Evolutionary conservation across 1,140 invertebrate genomes (phyloP).

Genomic region (Drosophila repletoides): DNA sequence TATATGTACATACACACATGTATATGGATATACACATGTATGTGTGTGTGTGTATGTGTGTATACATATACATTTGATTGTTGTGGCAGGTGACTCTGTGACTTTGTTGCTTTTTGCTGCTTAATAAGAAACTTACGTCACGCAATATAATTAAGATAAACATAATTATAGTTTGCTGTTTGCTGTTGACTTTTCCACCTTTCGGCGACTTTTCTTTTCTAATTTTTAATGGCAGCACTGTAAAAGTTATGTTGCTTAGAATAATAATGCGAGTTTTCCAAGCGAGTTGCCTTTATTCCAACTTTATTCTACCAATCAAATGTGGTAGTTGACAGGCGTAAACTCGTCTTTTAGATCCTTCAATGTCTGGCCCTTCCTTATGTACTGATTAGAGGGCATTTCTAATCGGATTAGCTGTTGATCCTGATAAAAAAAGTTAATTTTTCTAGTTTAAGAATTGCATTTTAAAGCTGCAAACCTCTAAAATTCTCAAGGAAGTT

Average conservation of each 20-base stretch:
- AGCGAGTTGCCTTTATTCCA: neutral
- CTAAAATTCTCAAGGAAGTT: too few relatives aligned
- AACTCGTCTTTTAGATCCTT: neutral
- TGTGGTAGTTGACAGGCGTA: neutral
- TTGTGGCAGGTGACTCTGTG: slow-evolving; percentile 63
- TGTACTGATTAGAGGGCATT: too few relatives aligned
- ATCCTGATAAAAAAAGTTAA: too few relatives aligned
- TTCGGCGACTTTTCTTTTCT: slow-evolving; percentile 24
- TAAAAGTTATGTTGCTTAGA: slow-evolving; percentile 53
- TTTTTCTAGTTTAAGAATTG: too few relatives aligned
- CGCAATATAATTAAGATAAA: slow-evolving; percentile 81
- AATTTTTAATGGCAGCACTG: slow-evolving; percentile 52
- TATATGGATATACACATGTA: too few relatives aligned
- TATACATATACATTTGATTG: slow-evolving; percentile 27
- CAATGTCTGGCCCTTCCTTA: too few relatives aligned
- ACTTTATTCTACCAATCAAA: slow-evolving; percentile 1
- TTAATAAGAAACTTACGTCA: slow-evolving; percentile 79
- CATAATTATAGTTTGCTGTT: slow-evolving; percentile 77
- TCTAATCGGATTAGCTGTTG: too few relatives aligned
- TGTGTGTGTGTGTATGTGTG: slow-evolving; percentile 17
- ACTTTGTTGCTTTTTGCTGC: slow-evolving; percentile 63
- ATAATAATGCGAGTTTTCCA: slow-evolving; percentile 18
- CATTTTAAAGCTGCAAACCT: too few relatives aligned
- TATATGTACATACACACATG: slow-evolving; percentile 47
- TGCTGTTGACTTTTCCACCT: slow-evolving; percentile 51